Percentiles rank a stretch among this genome's conserved stretches.
Evolutionary conservation across 2,113 vertebrate genomes (phyloP).

Genomic region (Brienomyrus longianalis): DNA sequence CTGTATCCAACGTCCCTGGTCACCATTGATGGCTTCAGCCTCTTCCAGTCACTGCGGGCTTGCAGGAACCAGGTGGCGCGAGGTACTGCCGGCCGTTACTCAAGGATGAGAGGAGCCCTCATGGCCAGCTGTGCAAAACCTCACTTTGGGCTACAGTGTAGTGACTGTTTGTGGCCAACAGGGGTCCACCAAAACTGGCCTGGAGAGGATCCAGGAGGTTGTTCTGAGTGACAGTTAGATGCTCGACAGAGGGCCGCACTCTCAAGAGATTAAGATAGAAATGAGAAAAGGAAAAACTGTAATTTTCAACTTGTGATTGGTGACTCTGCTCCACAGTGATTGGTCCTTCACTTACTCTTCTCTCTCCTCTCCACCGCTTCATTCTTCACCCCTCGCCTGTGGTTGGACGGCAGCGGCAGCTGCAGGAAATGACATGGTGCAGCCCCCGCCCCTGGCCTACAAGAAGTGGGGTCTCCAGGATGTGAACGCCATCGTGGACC

Average conservation of each 20-base stretch:
- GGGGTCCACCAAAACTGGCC: no score
- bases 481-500: constrained; percentile 83
- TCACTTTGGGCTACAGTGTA: neutral
- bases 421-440: constrained; percentile 85
- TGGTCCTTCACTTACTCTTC: neutral
- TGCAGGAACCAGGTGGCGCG: constrained; percentile 96
- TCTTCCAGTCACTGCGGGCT: constrained; percentile 92
- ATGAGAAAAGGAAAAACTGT: no score
- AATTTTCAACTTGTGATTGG: no score
- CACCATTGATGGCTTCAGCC: constrained; percentile 96
- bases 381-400: neutral
- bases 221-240: no score
- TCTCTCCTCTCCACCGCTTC: neutral
- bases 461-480: constrained; percentile 98
- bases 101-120: neutral
- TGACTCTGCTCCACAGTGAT: no score
- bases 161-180: no score
- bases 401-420: constrained; percentile 70
- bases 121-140: neutral
- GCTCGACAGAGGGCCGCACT: no score
- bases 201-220: no score
- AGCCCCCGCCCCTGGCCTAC: constrained; percentile 90
- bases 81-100: constrained; percentile 60
- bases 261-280: no score
- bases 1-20: constrained; percentile 88